A percentile compares a stretch with the other conserved stretches of the same genome.
These are phyloP conservation scores for Penaeus chinensis DNA, from an alignment of 1,140 invertebrate genomes.

Conservation along the genomic window DNA sequence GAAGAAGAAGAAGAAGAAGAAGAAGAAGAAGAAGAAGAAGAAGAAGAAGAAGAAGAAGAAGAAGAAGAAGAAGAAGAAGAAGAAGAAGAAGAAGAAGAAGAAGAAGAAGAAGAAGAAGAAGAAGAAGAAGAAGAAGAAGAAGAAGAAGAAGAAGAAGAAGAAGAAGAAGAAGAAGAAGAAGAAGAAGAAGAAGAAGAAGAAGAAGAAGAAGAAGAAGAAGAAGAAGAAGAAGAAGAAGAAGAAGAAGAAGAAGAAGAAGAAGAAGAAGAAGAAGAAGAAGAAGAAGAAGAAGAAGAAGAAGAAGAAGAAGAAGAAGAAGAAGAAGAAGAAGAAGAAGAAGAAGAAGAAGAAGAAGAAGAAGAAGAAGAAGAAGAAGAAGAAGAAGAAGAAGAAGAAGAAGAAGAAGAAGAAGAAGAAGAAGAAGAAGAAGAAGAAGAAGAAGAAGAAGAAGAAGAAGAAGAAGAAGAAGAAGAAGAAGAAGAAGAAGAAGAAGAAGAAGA, in stretches of 20 bases:
- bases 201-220: not conserved
- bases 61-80: not conserved
- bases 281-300: not conserved
- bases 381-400: not conserved
- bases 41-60: conserved; percentile 3
- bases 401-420: not conserved
- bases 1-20: not conserved
- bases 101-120: not conserved
- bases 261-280: not conserved
- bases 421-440: not conserved
- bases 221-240: not conserved
- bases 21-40: not conserved
- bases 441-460: not conserved
- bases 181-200: not conserved
- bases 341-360: not conserved
- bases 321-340: not conserved
- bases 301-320: not conserved
- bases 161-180: not conserved
- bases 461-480: conserved; percentile 1
- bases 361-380: not conserved
- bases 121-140: not conserved
- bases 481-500: not conserved
- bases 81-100: not conserved
- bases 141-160: not conserved
- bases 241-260: not conserved